Conservation (phyloP, 2,888 invertebrate species). For the Phyllotreta cruciferae region DNA sequence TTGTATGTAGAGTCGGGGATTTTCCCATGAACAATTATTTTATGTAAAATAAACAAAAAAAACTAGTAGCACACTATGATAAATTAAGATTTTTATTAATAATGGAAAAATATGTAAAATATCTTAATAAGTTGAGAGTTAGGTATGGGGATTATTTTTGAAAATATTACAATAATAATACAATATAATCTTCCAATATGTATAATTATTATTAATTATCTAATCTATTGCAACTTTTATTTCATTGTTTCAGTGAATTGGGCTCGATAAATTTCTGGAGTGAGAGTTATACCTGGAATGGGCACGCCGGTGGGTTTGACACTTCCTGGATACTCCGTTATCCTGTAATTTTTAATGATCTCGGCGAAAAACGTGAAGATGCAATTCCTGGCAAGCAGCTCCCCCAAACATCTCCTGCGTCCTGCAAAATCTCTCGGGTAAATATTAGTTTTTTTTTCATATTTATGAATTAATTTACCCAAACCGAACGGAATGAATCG, state of each 20-base stretch:
- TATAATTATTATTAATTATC: no score
- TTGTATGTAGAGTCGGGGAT: no score
- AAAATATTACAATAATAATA: no score
- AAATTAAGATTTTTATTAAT: no score
- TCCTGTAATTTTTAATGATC: slow-evolving; percentile 65
- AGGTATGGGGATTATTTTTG: no score
- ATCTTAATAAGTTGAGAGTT: no score
- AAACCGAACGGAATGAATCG: slow-evolving; percentile 57
- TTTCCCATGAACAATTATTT: no score
- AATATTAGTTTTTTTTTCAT: background rate
- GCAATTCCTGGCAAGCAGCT: slow-evolving; percentile 67
- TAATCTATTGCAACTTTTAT: no score
- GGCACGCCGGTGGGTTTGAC: slow-evolving; percentile 59
- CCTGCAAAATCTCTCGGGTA: slow-evolving; percentile 61
- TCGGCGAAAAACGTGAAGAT: slow-evolving; percentile 69
- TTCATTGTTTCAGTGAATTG: slow-evolving; percentile 32
- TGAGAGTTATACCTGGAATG: slow-evolving; percentile 64
- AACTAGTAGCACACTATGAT: no score
- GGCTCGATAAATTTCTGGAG: slow-evolving; percentile 64
- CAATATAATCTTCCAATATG: no score
- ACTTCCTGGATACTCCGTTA: slow-evolving; percentile 58
- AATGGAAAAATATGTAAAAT: no score
- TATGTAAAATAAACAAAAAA: no score
- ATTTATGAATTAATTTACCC: slow-evolving; percentile 48
- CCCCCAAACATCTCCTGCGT: slow-evolving; percentile 70